These are phyloP conservation scores for Junonia oenone DNA, from an alignment of 2,888 invertebrate genomes.

Conservation along the genomic window DNA sequence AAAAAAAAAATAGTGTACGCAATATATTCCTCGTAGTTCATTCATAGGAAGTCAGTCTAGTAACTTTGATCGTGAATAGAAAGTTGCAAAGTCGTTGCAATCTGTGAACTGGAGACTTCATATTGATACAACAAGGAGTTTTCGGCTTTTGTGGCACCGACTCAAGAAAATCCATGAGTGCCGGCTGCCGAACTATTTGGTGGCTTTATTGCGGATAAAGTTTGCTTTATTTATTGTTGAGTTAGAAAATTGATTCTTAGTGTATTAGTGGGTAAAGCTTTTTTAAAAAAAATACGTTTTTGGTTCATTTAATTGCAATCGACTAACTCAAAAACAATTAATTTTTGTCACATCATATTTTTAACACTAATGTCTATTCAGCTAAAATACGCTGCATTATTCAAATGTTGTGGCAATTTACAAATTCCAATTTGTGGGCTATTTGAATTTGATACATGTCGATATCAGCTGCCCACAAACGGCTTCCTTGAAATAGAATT, in stretches of 20 bases:
- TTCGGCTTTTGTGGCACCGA: neutral
- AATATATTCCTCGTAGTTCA: neutral
- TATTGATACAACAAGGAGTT: neutral
- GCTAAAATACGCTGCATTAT: no score
- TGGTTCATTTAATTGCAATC: no score
- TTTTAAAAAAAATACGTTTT: no score
- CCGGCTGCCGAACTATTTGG: neutral
- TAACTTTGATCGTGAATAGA: neutral
- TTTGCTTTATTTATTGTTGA: neutral
- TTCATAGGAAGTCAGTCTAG: neutral
- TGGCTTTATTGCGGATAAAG: neutral
- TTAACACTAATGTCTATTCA: no score
- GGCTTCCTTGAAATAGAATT: no score
- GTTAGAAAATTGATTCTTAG: neutral
- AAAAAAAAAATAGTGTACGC: neutral
- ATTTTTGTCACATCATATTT: no score
- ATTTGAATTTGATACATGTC: no score
- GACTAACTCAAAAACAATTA: no score
- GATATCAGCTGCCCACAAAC: no score
- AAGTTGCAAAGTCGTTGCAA: neutral
- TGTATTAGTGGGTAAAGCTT: no score
- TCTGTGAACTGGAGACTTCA: conserved; percentile 2
- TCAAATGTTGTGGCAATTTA: no score
- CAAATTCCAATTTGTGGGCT: no score
- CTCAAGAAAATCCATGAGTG: neutral